phyloP scores from a whole-genome alignment of 1,140 invertebrate species.

The Thaumetopoea pityocampa region DNA sequence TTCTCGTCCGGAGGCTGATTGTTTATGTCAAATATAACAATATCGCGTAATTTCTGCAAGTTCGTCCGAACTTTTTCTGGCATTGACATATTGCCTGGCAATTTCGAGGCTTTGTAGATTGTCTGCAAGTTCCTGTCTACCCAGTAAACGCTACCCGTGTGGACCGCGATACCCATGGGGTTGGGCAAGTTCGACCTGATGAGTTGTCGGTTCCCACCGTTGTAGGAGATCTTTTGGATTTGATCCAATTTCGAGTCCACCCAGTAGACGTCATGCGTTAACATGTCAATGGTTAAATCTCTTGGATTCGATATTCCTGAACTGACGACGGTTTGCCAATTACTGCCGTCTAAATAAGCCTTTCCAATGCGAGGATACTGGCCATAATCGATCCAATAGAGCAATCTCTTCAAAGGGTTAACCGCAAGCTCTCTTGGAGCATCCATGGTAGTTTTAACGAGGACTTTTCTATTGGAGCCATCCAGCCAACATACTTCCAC shows the following conservation, averaged over 20 bases:
- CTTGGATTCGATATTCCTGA: constrained; percentile 93
- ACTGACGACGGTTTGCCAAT: constrained; percentile 91
- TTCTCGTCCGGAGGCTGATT: constrained; percentile 89
- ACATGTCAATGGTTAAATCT: constrained; percentile 95
- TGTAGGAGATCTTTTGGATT: constrained; percentile 92
- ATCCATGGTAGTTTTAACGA: constrained; percentile 94
- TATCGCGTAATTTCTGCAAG: constrained; percentile 89
- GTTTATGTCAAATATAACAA: constrained; percentile 91
- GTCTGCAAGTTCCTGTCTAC: constrained; percentile 95
- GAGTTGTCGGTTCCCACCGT: constrained; percentile 86
- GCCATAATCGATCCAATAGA: constrained; percentile 99
- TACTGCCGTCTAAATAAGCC: constrained; percentile 91
- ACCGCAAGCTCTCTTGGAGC: constrained; percentile 96
- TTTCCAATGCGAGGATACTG: constrained; percentile 97
- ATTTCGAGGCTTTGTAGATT: constrained; percentile 90
- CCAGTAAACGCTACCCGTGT: constrained; percentile 93
- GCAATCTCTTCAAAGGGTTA: constrained; percentile 93
- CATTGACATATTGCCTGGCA: constrained; percentile 81
- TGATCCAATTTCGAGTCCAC: constrained; percentile 95
- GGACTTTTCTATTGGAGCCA: constrained; percentile 92
- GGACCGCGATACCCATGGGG: constrained; percentile 94
- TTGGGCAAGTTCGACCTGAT: constrained; percentile 94
- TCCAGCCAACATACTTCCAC: constrained; percentile 96
- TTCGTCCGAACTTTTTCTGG: constrained; percentile 87
- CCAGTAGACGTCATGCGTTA: constrained; percentile 98